phyloP scores from a whole-genome alignment of 2,888 invertebrate genomes.

The Drosophila paucipuncta region DNA sequence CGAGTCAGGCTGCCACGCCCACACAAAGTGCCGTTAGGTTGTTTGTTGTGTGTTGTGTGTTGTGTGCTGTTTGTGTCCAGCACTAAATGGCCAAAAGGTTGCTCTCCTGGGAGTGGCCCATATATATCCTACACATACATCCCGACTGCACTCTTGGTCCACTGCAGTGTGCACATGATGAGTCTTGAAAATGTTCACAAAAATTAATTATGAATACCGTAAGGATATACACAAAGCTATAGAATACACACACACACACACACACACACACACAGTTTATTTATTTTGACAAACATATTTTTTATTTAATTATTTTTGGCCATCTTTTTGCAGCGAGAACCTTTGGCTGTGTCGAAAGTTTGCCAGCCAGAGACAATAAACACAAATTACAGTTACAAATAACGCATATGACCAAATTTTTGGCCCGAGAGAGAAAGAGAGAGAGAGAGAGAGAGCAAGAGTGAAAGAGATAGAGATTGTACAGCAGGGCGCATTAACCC shows the following conservation, averaged over 20 bases:
- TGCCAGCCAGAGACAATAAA: slow-evolving; percentile 62
- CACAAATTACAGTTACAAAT: slow-evolving; percentile 79
- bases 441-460: neutral
- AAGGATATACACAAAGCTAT: slow-evolving; percentile 36
- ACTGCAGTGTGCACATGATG: slow-evolving; percentile 63
- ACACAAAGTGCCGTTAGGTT: slow-evolving; percentile 52
- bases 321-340: slow-evolving; percentile 1
- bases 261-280: slow-evolving; percentile 30
- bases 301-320: slow-evolving; percentile 47
- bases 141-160: slow-evolving; percentile 30
- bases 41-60: slow-evolving; percentile 40
- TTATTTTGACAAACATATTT: slow-evolving; percentile 63
- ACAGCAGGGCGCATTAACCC: slow-evolving; percentile 36
- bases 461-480: neutral
- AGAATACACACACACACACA: slow-evolving; percentile 13
- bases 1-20: slow-evolving; percentile 43
- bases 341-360: slow-evolving; percentile 6
- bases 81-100: slow-evolving; percentile 84
- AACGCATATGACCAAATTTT: slow-evolving; percentile 72
- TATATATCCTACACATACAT: slow-evolving; percentile 53
- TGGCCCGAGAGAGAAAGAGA: neutral
- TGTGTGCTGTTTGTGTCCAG: slow-evolving; percentile 54
- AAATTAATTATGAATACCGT: slow-evolving; percentile 78
- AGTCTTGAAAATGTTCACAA: slow-evolving; percentile 78
- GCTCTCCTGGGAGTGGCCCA: slow-evolving; percentile 68